Conservation (phyloP, 1,140 invertebrate species). For the Drosophila oshimai region DNA sequence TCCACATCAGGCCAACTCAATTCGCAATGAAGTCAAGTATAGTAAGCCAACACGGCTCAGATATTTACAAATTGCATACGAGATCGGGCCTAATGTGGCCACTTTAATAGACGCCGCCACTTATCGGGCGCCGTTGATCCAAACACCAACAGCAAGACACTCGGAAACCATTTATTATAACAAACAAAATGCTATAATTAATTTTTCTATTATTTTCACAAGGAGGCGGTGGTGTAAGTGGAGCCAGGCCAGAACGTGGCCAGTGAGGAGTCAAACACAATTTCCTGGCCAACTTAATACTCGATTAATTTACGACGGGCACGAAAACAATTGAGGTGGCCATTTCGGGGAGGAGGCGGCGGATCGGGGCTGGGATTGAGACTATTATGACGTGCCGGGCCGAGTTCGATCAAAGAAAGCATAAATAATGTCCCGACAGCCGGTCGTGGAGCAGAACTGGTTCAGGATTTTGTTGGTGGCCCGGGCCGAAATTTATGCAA, state of each 20-base stretch:
- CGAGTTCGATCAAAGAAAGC: constrained; percentile 79
- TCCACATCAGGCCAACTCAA: constrained; percentile 28
- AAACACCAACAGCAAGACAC: constrained; percentile 48
- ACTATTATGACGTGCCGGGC: constrained; percentile 70
- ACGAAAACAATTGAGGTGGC: constrained; percentile 64
- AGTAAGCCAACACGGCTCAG: constrained; percentile 14
- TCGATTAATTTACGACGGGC: constrained; percentile 69
- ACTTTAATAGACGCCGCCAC: constrained; percentile 59
- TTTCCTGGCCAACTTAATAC: constrained; percentile 63
- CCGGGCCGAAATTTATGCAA: constrained; percentile 69
- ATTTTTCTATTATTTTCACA: constrained; percentile 64
- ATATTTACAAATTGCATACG: constrained; percentile 65
- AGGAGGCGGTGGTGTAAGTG: constrained; percentile 3
- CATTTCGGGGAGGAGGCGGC: neutral
- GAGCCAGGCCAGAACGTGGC: constrained; percentile 34
- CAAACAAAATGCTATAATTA: constrained; percentile 75
- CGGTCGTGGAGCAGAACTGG: constrained; percentile 47
- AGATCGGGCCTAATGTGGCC: constrained; percentile 56
- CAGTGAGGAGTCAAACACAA: constrained; percentile 56
- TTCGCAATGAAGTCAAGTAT: constrained; percentile 21
- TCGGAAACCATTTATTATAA: constrained; percentile 61
- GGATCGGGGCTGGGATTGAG: constrained; percentile 23
- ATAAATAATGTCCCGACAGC: constrained; percentile 65
- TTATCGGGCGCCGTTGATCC: constrained; percentile 64
- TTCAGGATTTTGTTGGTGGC: constrained; percentile 28